Conservation (phyloP, 2,113 vertebrate species). For the Aviceda subcristata region DNA sequence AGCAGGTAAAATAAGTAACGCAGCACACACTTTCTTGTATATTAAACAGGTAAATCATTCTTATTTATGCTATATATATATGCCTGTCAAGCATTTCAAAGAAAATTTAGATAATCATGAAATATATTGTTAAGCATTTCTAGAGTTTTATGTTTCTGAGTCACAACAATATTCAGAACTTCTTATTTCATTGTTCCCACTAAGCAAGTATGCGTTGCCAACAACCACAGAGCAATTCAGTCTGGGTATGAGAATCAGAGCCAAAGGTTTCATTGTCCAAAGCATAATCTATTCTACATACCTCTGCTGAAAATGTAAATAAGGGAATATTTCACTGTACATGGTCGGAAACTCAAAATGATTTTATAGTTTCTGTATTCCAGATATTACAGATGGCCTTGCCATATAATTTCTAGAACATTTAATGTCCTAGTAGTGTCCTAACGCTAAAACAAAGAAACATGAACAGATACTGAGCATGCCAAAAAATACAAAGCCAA, state of each 20-base stretch:
- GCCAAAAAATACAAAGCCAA: neutral
- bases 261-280: neutral
- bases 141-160: neutral
- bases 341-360: neutral
- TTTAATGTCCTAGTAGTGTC: neutral
- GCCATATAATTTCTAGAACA: neutral
- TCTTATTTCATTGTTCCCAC: neutral
- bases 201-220: neutral
- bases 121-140: neutral
- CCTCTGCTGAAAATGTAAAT: neutral
- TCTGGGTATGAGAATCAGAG: neutral
- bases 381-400: neutral
- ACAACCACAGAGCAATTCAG: neutral
- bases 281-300: neutral
- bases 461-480: neutral
- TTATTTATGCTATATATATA: neutral
- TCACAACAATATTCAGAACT: neutral
- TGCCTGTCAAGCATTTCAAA: neutral
- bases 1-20: neutral
- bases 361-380: neutral
- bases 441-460: neutral
- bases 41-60: neutral
- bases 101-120: neutral
- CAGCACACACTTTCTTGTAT: neutral
- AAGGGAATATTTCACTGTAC: neutral